A percentile compares a stretch with the other conserved stretches of the same genome.
Conservation (phyloP, 2,797 vertebrate genomes). For the Melanotaenia maccullochi region DNA sequence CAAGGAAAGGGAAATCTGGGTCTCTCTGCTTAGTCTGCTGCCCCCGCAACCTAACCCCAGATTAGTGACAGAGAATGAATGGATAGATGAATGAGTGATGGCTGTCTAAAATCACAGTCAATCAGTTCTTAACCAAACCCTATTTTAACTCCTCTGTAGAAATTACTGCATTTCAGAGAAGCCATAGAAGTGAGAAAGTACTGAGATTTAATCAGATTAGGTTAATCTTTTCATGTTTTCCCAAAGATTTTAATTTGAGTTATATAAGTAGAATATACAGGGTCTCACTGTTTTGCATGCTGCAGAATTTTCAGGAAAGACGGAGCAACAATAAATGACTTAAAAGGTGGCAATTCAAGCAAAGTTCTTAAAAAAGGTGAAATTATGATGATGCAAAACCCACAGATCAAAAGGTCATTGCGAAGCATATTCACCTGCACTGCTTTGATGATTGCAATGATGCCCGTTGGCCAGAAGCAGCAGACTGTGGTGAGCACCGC, state of each 20-base stretch:
- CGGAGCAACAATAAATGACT: neutral
- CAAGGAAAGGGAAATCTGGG: no score
- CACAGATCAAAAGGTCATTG: conserved; percentile 27
- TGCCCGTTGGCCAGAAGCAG: conserved; percentile 96
- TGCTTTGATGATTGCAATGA: conserved; percentile 95
- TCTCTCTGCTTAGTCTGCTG: no score
- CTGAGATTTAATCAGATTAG: no score
- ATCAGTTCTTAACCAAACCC: neutral
- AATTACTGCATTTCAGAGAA: no score
- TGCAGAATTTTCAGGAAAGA: neutral
- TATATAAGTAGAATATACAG: neutral
- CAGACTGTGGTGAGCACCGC: conserved; percentile 95
- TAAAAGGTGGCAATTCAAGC: conserved; percentile 10
- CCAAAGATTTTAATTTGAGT: neutral
- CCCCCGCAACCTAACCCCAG: no score
- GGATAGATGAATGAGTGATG: no score
- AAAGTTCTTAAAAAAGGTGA: conserved; percentile 3
- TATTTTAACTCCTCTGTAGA: no score
- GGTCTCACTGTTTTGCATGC: neutral
- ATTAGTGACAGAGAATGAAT: no score
- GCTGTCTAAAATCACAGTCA: no score
- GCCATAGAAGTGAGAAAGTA: no score
- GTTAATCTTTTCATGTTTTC: neutral
- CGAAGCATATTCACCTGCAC: conserved; percentile 85
- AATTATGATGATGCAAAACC: conserved; percentile 26